Evolutionary conservation across 2,113 vertebrate species (phyloP).

Genomic region (Capricornis sumatraensis): DNA sequence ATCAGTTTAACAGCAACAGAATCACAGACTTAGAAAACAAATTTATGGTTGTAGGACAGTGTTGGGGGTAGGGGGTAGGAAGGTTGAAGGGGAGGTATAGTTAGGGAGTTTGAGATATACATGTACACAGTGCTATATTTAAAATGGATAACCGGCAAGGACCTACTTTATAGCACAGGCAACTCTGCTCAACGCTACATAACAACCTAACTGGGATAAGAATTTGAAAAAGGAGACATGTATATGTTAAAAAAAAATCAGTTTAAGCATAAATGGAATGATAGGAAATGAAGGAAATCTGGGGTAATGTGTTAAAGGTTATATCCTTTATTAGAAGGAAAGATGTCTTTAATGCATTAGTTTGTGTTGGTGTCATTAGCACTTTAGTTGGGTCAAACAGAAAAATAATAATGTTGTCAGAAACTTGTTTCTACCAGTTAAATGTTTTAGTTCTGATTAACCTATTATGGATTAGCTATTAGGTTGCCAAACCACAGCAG

Average conservation of each 20-base stretch:
- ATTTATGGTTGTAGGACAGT: background rate
- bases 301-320: background rate
- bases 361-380: background rate
- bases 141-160: background rate
- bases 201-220: background rate
- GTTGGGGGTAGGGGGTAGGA: background rate
- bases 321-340: background rate
- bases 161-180: background rate
- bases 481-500: background rate
- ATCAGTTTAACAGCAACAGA: background rate
- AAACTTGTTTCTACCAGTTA: background rate
- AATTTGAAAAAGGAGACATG: background rate
- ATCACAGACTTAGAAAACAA: background rate
- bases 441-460: background rate
- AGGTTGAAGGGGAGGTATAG: background rate
- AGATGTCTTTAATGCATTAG: background rate
- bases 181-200: background rate
- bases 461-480: background rate
- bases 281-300: conserved; percentile 8
- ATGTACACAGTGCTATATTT: background rate
- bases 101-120: background rate
- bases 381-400: background rate
- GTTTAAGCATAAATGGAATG: background rate
- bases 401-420: background rate
- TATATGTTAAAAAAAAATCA: background rate